phyloP scores from a whole-genome alignment of 2,888 invertebrate species.

The Hypomecis atomaria region DNA sequence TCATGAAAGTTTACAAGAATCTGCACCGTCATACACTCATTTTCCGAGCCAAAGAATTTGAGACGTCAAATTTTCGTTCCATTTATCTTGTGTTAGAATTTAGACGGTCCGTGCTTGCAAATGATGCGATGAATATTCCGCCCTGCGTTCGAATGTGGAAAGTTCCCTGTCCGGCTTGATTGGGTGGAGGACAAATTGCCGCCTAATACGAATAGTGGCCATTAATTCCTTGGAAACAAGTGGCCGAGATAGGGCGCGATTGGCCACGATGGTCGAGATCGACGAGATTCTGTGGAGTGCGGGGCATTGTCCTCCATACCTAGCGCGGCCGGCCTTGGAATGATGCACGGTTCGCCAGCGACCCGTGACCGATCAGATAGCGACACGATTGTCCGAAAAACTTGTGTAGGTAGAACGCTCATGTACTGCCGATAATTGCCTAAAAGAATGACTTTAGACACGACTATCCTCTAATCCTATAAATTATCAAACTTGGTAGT shows the following conservation, averaged over 20 bases:
- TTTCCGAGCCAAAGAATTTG: constrained; percentile 30
- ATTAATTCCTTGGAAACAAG: constrained; percentile 62
- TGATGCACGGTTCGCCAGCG: constrained; percentile 32
- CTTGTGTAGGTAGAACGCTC: constrained; percentile 19
- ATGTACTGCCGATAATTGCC: constrained; percentile 8
- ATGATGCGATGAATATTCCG: constrained; percentile 39
- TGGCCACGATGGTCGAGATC: constrained; percentile 33
- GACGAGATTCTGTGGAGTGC: constrained; percentile 42
- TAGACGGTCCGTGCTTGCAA: constrained; percentile 17
- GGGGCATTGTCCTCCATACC: constrained; percentile 38
- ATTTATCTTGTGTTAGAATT: constrained; percentile 27
- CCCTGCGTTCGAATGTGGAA: constrained; percentile 44
- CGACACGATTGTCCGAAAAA: constrained; percentile 26
- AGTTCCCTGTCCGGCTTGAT: constrained; percentile 44
- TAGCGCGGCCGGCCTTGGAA: constrained; percentile 28
- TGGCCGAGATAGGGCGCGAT: constrained; percentile 47
- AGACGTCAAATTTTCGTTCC: constrained; percentile 30
- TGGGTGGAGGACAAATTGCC: constrained; percentile 52
- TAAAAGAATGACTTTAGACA: not conserved
- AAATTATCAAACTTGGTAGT: not conserved
- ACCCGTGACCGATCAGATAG: constrained; percentile 33
- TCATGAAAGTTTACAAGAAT: constrained; percentile 30
- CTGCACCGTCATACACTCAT: constrained; percentile 17
- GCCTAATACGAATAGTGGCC: constrained; percentile 56
- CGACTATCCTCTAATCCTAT: not conserved